These are phyloP conservation scores for Bombus cullumanus DNA, from an alignment of 1,140 invertebrate species.

Conservation along the genomic window DNA sequence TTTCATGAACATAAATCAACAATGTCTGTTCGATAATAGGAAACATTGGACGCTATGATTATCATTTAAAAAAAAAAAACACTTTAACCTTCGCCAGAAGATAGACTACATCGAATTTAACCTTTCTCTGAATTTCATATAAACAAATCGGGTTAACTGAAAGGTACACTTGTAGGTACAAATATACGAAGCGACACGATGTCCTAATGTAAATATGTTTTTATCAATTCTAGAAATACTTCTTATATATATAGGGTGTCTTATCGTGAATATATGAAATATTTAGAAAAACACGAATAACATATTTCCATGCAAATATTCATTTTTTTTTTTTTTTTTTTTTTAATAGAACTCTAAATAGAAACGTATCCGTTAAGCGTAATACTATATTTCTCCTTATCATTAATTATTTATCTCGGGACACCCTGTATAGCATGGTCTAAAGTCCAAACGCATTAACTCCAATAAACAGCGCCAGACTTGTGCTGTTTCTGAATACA, in stretches of 20 bases:
- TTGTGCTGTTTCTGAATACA: background rate
- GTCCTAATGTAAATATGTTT: background rate
- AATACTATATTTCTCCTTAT: background rate
- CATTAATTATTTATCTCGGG: background rate
- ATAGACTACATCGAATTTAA: background rate
- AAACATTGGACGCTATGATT: no score
- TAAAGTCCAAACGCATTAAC: background rate
- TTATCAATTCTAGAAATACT: background rate
- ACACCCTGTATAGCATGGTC: background rate
- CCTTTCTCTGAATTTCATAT: conserved; percentile 8
- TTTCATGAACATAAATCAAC: background rate
- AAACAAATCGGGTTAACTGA: conserved; percentile 22
- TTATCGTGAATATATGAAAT: background rate
- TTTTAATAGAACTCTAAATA: background rate
- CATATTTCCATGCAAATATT: no score
- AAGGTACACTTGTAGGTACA: background rate
- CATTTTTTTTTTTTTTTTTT: no score
- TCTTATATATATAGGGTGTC: background rate
- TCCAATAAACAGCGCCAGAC: background rate
- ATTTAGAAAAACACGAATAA: no score
- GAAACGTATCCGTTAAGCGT: background rate
- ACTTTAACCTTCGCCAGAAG: background rate
- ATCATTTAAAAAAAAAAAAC: background rate
- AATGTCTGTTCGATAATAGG: no score
- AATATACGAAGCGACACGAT: no score